Evolutionary conservation across 2,797 vertebrate species (phyloP).

Genomic region (Coreius guichenoti): DNA sequence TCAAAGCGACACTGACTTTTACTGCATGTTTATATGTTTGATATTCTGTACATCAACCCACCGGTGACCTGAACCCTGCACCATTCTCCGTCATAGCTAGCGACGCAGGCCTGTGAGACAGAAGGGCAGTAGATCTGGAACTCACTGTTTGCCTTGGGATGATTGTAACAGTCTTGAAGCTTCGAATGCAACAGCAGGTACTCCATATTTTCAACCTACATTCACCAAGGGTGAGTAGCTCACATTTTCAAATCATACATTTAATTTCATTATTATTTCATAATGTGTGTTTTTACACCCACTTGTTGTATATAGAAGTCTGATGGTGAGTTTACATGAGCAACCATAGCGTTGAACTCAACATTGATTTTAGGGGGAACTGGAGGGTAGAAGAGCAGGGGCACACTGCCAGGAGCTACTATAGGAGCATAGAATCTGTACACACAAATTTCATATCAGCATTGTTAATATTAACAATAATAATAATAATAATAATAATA

Average conservation of each 20-base stretch:
- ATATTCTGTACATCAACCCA: slow-evolving; percentile 59
- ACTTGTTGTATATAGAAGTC: slow-evolving; percentile 78
- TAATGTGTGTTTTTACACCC: slow-evolving; percentile 24
- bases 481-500: not conserved
- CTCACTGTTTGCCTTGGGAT: slow-evolving; percentile 16
- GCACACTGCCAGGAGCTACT: slow-evolving; percentile 44
- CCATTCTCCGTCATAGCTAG: slow-evolving; percentile 71
- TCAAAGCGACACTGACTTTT: not conserved
- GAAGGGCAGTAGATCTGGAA: slow-evolving; percentile 72
- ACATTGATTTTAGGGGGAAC: slow-evolving; percentile 64
- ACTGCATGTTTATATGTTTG: slow-evolving; percentile 43
- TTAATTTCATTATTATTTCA: not conserved
- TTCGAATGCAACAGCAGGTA: slow-evolving; percentile 71
- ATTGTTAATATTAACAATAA: not conserved
- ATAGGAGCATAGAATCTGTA: slow-evolving; percentile 74
- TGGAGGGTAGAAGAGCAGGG: slow-evolving; percentile 69
- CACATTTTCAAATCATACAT: not conserved
- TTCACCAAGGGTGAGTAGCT: not conserved
- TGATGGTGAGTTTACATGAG: slow-evolving; percentile 73
- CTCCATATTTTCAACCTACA: slow-evolving; percentile 77
- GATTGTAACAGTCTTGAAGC: slow-evolving; percentile 75
- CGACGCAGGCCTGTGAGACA: slow-evolving; percentile 75
- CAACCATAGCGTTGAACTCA: slow-evolving; percentile 72
- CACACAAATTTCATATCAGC: not conserved
- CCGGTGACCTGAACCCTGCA: slow-evolving; percentile 76